Conservation (phyloP, 2,113 vertebrate species). For the Sapajus apella region DNA sequence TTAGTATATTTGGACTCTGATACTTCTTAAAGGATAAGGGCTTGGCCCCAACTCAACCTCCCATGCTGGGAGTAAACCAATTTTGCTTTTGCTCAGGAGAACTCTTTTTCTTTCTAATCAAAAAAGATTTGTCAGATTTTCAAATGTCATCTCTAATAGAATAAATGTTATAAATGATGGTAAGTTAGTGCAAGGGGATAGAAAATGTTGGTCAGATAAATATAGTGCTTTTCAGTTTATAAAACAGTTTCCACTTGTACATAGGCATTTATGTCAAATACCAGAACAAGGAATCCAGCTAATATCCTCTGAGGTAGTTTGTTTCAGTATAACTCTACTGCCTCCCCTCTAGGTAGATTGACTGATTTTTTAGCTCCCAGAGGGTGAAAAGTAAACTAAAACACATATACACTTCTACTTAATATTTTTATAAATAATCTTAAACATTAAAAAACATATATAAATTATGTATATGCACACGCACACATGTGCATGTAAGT, state of each 20-base stretch:
- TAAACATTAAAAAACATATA: neutral
- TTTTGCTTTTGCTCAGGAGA: conserved; percentile 4
- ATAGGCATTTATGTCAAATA: neutral
- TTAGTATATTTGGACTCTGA: neutral
- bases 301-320: neutral
- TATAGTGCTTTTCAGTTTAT: conserved; percentile 36
- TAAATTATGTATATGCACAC: neutral
- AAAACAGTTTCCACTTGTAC: neutral
- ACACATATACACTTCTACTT: neutral
- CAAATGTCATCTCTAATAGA: neutral
- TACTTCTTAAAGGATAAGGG: neutral
- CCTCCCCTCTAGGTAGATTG: neutral
- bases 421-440: neutral
- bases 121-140: conserved; percentile 38
- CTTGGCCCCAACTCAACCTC: neutral
- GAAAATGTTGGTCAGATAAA: conserved; percentile 20
- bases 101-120: conserved; percentile 39
- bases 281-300: neutral
- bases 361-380: neutral
- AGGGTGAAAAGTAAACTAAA: neutral
- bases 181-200: neutral
- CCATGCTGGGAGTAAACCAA: neutral
- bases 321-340: neutral
- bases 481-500: neutral
- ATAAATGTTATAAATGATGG: neutral